Evolutionary conservation across 2,113 vertebrate genomes (phyloP).

Genomic region (Siniperca knerii): DNA sequence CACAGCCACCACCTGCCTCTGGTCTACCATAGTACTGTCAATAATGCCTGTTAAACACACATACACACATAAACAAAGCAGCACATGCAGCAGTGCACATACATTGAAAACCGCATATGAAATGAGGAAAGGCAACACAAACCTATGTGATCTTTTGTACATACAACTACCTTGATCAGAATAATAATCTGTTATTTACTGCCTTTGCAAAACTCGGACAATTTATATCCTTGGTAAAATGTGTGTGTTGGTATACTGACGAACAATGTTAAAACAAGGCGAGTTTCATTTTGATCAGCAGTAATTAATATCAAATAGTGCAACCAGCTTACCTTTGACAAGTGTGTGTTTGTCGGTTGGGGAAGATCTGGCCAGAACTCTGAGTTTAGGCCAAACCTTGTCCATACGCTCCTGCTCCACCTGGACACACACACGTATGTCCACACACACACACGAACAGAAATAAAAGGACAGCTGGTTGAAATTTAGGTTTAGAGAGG

Average conservation of each 20-base stretch:
- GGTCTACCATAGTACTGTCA: constrained; percentile 94
- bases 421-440: constrained; percentile 71
- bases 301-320: neutral
- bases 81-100: neutral
- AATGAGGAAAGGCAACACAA: neutral
- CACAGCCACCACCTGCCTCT: constrained; percentile 98
- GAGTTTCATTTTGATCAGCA: neutral
- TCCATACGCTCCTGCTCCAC: constrained; percentile 98
- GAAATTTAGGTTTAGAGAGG: neutral
- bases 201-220: neutral
- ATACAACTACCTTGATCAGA: neutral
- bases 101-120: neutral
- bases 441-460: neutral
- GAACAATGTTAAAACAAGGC: neutral
- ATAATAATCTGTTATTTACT: neutral
- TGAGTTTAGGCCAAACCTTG: constrained; percentile 98
- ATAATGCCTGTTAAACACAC: constrained; percentile 91
- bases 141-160: neutral
- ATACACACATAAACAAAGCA: constrained; percentile 5
- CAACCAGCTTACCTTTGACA: constrained; percentile 90
- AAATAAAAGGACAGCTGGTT: constrained; percentile 9
- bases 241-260: neutral
- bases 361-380: constrained; percentile 96
- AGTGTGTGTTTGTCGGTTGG: constrained; percentile 98
- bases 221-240: neutral